A percentile compares a stretch with the other conserved stretches of the same genome.
These are phyloP conservation scores for Coregonus clupeaformis DNA, from an alignment of 2,113 vertebrate species.

Conservation along the genomic window DNA sequence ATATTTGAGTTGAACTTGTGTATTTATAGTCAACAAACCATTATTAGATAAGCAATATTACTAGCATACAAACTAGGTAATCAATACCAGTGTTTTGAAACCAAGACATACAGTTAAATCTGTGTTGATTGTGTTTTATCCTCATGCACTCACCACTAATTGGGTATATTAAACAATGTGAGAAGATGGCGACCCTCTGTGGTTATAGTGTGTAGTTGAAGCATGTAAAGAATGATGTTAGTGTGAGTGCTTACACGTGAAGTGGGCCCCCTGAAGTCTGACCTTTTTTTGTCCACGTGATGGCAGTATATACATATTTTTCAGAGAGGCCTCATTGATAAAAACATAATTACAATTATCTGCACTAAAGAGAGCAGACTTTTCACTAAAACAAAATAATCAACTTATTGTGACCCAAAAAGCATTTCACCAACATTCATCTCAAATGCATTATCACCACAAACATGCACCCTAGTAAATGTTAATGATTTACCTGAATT, in stretches of 20 bases:
- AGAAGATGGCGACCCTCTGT: slow-evolving; percentile 49
- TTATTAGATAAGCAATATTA: too few relatives aligned
- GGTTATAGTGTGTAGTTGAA: slow-evolving; percentile 36
- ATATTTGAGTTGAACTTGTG: too few relatives aligned
- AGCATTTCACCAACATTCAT: not conserved
- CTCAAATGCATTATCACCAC: too few relatives aligned
- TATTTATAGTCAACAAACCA: too few relatives aligned
- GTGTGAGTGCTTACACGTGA: not conserved
- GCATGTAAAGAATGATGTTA: not conserved
- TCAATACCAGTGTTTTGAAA: too few relatives aligned
- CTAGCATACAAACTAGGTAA: too few relatives aligned
- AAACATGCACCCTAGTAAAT: too few relatives aligned
- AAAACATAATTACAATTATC: not conserved
- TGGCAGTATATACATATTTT: not conserved
- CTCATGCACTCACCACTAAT: too few relatives aligned
- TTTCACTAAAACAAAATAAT: not conserved
- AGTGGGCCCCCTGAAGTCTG: not conserved
- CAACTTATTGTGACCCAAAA: not conserved
- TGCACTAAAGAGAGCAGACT: not conserved
- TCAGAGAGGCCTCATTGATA: not conserved
- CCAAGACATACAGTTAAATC: too few relatives aligned
- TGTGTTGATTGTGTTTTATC: too few relatives aligned
- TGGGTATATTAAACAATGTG: not conserved
- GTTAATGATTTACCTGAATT: too few relatives aligned
- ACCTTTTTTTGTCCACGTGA: not conserved